Evolutionary conservation across 1,140 invertebrate genomes (phyloP).

Genomic region (Thaumetopoea pityocampa): DNA sequence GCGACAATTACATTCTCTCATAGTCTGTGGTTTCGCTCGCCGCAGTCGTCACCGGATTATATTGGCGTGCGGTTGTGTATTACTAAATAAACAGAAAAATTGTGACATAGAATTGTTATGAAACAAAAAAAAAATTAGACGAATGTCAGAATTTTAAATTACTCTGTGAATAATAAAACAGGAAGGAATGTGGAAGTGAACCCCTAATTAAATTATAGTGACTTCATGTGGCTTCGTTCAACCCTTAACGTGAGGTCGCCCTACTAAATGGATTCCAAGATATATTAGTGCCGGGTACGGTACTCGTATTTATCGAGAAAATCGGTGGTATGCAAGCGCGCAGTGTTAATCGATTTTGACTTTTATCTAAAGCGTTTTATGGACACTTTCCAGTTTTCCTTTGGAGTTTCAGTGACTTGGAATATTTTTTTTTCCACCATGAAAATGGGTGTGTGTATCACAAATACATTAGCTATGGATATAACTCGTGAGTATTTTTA

Average conservation of each 20-base stretch:
- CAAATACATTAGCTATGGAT: slow-evolving; percentile 56
- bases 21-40: slow-evolving; percentile 1
- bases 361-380: too few species aligned
- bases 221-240: slow-evolving; percentile 8
- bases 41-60: slow-evolving; percentile 13
- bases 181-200: slow-evolving; percentile 7
- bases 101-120: too few species aligned
- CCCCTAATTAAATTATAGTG: slow-evolving; percentile 11
- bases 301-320: slow-evolving; percentile 2
- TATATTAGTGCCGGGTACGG: slow-evolving; percentile 7
- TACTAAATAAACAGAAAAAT: too few species aligned
- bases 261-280: slow-evolving; percentile 13
- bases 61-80: slow-evolving; percentile 8
- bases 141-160: slow-evolving; percentile 9
- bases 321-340: slow-evolving; percentile 8
- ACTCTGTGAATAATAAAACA: slow-evolving; percentile 3
- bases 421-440: slow-evolving; percentile 5
- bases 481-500: slow-evolving; percentile 52
- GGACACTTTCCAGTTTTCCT: slow-evolving; percentile 11
- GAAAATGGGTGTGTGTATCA: slow-evolving; percentile 56
- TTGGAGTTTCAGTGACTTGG: not conserved
- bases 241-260: slow-evolving; percentile 4
- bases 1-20: too few species aligned
- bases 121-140: too few species aligned
- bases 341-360: slow-evolving; percentile 2